Base-by-base conservation (phyloP, 2,797 vertebrate genomes). In the Aeoliscus strigatus region DNA sequence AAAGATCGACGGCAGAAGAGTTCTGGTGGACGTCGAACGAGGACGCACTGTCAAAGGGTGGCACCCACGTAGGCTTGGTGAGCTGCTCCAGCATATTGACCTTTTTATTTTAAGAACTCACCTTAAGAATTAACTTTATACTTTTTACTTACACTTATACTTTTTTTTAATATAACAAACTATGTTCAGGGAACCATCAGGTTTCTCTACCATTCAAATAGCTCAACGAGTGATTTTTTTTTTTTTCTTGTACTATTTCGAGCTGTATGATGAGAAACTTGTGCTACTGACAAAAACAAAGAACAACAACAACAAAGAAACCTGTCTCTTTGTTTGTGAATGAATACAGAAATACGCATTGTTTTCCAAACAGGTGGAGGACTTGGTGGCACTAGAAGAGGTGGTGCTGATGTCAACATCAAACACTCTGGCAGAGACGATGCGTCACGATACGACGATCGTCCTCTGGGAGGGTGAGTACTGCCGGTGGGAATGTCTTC, bases 11-110 rank as follows among this genome's bases (percentile, higher is more conserved):
- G 94, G 93, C 26, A 79, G 93, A 27, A 82, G 94, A 45, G 94
- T 96, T 58, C 75, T 96, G 37, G 94, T 96, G 56, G 93, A 96
- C 2, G 94, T 96, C 70, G 94, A 96, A 36, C 87, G 94, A 72
- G 94, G 93, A 41, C 90, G 93, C 37, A 96, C 94, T 0, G 94
- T 96, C 41, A 96, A 96, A 71, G 94, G 93, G 57, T 96, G 94
- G 94, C 89, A 88, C 40, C 93, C 94, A 16, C 90, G 94, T 48
- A 88, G 93, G 49, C 90, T 94, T 15, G 92, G 94, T 94, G 51
- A 86, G 89, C 6, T 7, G 0, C 7, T 23, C 21, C 21, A n/a
- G n/a, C 18, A 21, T 21, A 6, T 21, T 21, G 18, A n/a, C n/a
- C n/a, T n/a, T n/a, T n/a, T n/a, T n/a, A n/a, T n/a, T n/a, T n/a